Conservation (phyloP, 2,797 vertebrate genomes). For the Zalophus californianus region DNA sequence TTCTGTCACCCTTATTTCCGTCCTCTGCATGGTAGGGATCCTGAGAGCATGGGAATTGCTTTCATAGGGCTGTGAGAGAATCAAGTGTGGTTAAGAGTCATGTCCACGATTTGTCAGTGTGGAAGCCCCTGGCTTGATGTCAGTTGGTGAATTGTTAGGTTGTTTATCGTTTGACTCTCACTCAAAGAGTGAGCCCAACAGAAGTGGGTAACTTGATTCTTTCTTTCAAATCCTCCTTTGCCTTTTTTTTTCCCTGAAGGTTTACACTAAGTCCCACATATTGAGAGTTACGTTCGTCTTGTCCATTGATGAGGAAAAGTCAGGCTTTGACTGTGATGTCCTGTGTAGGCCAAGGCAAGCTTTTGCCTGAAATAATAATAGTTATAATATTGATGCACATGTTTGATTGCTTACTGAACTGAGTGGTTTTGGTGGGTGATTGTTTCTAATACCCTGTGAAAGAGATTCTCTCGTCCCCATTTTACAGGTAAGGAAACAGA, state of each 20-base stretch:
- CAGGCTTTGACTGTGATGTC: neutral
- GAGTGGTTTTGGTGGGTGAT: neutral
- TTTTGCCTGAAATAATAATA: neutral
- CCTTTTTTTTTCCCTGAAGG: neutral
- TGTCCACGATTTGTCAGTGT: fast-evolving
- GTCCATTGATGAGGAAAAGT: neutral
- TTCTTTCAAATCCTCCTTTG: conserved; percentile 27
- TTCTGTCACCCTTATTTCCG: neutral
- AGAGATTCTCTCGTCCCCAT: neutral
- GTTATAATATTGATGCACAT: too few species aligned
- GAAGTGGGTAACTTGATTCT: neutral
- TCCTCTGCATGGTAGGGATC: neutral
- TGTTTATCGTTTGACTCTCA: neutral
- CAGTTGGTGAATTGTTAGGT: neutral
- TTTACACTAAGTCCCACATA: neutral
- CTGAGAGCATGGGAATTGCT: neutral
- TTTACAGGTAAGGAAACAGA: neutral
- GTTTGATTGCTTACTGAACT: neutral
- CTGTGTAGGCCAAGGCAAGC: neutral
- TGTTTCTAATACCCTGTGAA: neutral
- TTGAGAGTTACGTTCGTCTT: neutral
- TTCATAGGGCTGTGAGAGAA: neutral
- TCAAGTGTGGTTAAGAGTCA: neutral
- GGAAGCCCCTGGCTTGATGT: neutral
- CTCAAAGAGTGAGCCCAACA: neutral